Percentiles rank a stretch among this genome's conserved stretches.
phyloP scores from a whole-genome alignment of 2,888 invertebrate species.

The Thalpophila matura region DNA sequence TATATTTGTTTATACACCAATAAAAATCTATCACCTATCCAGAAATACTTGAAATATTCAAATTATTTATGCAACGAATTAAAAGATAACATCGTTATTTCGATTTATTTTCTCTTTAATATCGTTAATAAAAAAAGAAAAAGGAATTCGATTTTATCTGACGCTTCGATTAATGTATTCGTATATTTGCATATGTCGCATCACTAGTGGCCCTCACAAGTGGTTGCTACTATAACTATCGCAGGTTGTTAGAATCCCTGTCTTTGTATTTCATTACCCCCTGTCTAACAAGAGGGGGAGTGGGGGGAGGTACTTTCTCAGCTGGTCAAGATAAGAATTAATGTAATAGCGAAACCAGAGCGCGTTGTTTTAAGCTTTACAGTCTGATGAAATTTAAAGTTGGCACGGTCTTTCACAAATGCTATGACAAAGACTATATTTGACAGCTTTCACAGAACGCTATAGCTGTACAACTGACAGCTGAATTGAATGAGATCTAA shows the following conservation, averaged over 20 bases:
- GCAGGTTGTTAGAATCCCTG: slow-evolving; percentile 59
- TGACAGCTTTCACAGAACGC: background rate
- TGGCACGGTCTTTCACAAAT: background rate
- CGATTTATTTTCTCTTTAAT: slow-evolving; percentile 32
- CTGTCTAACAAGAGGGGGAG: slow-evolving; percentile 22
- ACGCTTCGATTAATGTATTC: slow-evolving; percentile 57
- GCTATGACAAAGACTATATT: background rate
- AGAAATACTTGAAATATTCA: slow-evolving; percentile 14
- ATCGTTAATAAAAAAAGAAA: slow-evolving; percentile 25
- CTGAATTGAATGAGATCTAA: slow-evolving; percentile 24
- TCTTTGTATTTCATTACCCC: slow-evolving; percentile 63
- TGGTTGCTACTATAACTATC: slow-evolving; percentile 66
- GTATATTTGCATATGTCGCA: slow-evolving; percentile 67
- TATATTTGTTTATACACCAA: slow-evolving; percentile 39
- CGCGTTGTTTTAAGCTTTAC: slow-evolving; percentile 7
- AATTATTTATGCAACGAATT: slow-evolving; percentile 43
- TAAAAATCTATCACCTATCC: slow-evolving; percentile 38
- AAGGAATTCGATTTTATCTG: slow-evolving; percentile 17
- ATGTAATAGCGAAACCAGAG: slow-evolving; percentile 22
- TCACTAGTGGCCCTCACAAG: slow-evolving; percentile 78
- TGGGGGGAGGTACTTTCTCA: slow-evolving; percentile 25
- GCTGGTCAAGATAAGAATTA: slow-evolving; percentile 38
- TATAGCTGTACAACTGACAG: background rate
- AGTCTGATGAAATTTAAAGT: background rate
- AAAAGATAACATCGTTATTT: slow-evolving; percentile 49